Conservation (phyloP, 2,113 vertebrate genomes). For the Notarius lentiginosus region DNA sequence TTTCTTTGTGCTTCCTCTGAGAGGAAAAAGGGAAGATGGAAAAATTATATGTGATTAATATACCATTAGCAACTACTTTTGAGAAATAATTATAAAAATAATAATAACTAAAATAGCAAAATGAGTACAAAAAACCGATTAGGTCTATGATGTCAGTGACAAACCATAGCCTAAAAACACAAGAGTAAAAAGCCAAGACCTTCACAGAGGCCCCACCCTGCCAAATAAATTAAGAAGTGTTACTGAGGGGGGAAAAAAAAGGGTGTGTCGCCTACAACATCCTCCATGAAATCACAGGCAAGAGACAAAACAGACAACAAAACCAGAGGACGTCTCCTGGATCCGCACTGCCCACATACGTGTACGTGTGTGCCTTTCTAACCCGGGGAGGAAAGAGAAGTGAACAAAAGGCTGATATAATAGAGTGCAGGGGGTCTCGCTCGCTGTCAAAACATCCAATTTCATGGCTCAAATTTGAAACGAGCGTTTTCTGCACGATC, state of each 20-base stretch:
- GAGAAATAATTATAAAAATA: neutral
- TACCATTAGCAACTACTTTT: neutral
- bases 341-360: neutral
- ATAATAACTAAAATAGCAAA: neutral
- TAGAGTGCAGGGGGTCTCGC: slow-evolving; percentile 50
- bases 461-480: slow-evolving; percentile 51
- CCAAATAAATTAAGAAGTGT: slow-evolving; percentile 18
- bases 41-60: neutral
- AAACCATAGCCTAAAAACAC: neutral
- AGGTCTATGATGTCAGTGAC: neutral
- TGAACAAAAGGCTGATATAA: slow-evolving; percentile 52
- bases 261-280: slow-evolving; percentile 33
- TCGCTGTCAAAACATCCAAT: slow-evolving; percentile 53
- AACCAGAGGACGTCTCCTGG: slow-evolving; percentile 29
- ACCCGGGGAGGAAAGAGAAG: slow-evolving; percentile 28
- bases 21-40: neutral
- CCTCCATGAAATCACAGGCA: slow-evolving; percentile 29
- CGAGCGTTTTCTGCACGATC: slow-evolving; percentile 51
- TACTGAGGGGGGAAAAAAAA: neutral
- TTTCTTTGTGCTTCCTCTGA: neutral
- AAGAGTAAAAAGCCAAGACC: neutral
- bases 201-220: slow-evolving; percentile 1
- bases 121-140: neutral
- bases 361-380: slow-evolving; percentile 8
- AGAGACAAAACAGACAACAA: slow-evolving; percentile 17